These are phyloP conservation scores for Sialia sialis DNA, from an alignment of 2,113 vertebrate species.

Conservation along the genomic window DNA sequence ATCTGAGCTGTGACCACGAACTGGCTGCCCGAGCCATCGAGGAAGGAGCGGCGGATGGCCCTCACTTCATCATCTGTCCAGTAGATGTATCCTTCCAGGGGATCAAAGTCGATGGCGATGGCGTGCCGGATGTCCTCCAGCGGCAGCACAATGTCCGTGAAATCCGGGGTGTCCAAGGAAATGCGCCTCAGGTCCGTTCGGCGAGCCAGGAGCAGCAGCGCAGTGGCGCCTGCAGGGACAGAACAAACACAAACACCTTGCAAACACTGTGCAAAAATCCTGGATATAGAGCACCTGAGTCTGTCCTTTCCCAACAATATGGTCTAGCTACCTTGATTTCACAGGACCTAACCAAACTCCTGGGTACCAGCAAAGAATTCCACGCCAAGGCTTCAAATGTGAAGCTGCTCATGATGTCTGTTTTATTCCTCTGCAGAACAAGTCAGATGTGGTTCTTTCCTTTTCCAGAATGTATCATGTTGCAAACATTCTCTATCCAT, in stretches of 20 bases:
- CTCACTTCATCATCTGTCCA: conserved; percentile 96
- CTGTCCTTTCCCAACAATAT: not conserved
- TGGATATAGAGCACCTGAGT: not conserved
- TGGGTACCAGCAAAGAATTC: not conserved
- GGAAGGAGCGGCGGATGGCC: conserved; percentile 86
- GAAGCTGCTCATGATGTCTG: not conserved
- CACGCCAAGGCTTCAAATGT: not conserved
- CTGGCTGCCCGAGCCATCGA: conserved; percentile 87
- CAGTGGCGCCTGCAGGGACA: conserved; percentile 79
- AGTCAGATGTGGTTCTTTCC: not conserved
- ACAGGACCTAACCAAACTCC: not conserved
- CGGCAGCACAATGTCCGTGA: conserved; percentile 90
- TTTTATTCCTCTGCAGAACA: not conserved
- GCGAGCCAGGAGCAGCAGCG: conserved; percentile 88
- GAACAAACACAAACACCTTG: not conserved
- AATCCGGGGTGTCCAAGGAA: conserved; percentile 93
- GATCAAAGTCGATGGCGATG: conserved; percentile 96
- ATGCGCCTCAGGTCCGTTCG: conserved; percentile 91
- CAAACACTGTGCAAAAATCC: not conserved
- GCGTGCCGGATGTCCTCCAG: conserved; percentile 94
- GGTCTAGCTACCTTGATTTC: not conserved
- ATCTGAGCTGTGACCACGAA: conserved; percentile 91
- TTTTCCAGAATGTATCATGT: not conserved
- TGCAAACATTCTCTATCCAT: not conserved
- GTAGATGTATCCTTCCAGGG: conserved; percentile 90